Base-by-base conservation (phyloP, 2,797 vertebrate species). In the Onychomys leucogaster region DNA sequence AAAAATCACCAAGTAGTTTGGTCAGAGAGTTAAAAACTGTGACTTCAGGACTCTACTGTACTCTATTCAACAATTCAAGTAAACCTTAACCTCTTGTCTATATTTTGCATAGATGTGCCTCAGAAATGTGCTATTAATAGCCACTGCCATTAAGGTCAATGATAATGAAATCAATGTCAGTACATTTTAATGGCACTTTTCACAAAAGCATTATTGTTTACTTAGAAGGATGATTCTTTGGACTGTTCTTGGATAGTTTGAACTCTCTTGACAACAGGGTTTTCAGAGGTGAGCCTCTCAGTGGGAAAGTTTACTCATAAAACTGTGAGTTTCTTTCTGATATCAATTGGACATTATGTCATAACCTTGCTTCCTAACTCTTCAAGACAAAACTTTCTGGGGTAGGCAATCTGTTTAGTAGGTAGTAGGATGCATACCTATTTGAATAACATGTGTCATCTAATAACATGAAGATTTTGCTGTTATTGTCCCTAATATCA, bases 171-270 rank as follows among this genome's bases (percentile, higher is more conserved):
- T 94, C 71, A 83, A 78, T 85, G 92, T 92, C 91, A 67, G 73
- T 75, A 10, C 76, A 57, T 97, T 96, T 89, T 93, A 87, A 94
- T 85, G 92, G 27, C 41, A 91, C 11, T 67, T 91, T 95, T 92
- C 90, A 94, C 95, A 95, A 96, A 97, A 73, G 43, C 67, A 86
- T 76, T 96, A 94, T 96, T 96, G 90, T 94, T 97, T 98, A 84
- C 92, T 94, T 94, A 78, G 88, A 94, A 82, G 57, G 90, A 37
- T 88, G 86, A 82, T 95, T 95, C 77, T 92, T 97, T 86, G 89
- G 71, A 80, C 21, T 94, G 78, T 91, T 96, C 93, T 73, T 52
- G 59, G 59, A 52, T 84, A 95, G 87, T 86, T 91, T 89, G 93
- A 84, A 73, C 8, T 86, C 49, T 90, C 59, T 93, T 94, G 89